phyloP scores from a whole-genome alignment of 2,113 vertebrate species.

The Seriola dumerili region DNA sequence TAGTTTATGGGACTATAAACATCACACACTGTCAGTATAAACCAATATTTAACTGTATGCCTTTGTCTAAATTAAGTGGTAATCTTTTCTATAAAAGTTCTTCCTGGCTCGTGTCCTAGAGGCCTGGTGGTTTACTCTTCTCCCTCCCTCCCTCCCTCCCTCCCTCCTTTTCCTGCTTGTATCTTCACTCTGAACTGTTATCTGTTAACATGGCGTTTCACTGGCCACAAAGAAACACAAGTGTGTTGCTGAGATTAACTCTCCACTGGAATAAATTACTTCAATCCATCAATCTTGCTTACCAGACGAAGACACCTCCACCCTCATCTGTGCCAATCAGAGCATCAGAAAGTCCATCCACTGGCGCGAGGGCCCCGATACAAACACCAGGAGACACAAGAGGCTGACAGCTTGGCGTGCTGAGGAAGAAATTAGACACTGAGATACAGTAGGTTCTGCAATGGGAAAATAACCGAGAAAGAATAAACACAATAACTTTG shows the following conservation, averaged over 20 bases:
- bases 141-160: not conserved
- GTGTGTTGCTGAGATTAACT: no score
- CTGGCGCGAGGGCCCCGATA: constrained; percentile 67
- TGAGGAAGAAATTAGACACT: constrained; percentile 16
- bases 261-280: no score
- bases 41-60: no score
- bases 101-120: no score
- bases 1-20: not conserved
- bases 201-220: no score
- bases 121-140: no score
- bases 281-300: not conserved
- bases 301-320: constrained; percentile 75
- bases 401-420: constrained; percentile 22
- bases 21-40: not conserved
- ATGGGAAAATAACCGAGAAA: not conserved
- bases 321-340: constrained; percentile 73
- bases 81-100: no score
- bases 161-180: not conserved
- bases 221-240: no score
- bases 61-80: no score
- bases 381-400: constrained; percentile 64
- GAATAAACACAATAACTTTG: not conserved
- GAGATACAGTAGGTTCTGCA: not conserved
- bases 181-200: not conserved
- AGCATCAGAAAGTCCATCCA: constrained; percentile 73